These are phyloP conservation scores for Myotis lucifugus DNA, from an alignment of 2,113 vertebrate species.

Conservation along the genomic window DNA sequence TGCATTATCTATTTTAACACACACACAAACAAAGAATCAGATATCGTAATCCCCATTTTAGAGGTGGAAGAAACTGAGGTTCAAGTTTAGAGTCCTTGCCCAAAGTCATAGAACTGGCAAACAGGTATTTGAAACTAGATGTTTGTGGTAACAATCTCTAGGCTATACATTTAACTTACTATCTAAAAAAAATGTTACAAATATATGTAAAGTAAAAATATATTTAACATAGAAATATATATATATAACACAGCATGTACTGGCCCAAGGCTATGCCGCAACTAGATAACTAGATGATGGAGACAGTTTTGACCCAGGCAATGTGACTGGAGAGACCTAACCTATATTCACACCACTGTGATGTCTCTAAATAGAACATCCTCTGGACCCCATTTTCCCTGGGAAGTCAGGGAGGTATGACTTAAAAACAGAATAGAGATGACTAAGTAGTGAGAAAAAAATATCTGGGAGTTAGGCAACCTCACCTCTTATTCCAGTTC, in stretches of 20 bases:
- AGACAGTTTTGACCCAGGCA: neutral
- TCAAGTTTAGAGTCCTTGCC: neutral
- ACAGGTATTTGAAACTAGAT: neutral
- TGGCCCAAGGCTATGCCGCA: neutral
- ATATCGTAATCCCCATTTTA: neutral
- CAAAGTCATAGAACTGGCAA: neutral
- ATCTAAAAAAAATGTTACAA: neutral
- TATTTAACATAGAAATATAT: neutral
- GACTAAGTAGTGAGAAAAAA: slow-evolving; percentile 48
- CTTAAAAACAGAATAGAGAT: neutral
- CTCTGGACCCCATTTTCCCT: slow-evolving; percentile 7
- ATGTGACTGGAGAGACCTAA: neutral
- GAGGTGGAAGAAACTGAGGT: neutral
- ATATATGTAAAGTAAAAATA: neutral
- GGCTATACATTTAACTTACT: neutral
- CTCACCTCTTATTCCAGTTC: slow-evolving; percentile 14
- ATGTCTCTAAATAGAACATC: neutral
- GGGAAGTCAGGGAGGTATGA: neutral
- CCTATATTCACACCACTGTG: neutral
- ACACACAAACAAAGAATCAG: neutral
- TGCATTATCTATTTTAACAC: neutral
- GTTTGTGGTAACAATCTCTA: neutral
- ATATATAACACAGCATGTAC: neutral
- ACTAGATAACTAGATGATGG: neutral
- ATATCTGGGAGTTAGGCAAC: neutral